These are phyloP conservation scores for Anastrepha ludens DNA, from an alignment of 1,140 invertebrate genomes.

Conservation along the genomic window DNA sequence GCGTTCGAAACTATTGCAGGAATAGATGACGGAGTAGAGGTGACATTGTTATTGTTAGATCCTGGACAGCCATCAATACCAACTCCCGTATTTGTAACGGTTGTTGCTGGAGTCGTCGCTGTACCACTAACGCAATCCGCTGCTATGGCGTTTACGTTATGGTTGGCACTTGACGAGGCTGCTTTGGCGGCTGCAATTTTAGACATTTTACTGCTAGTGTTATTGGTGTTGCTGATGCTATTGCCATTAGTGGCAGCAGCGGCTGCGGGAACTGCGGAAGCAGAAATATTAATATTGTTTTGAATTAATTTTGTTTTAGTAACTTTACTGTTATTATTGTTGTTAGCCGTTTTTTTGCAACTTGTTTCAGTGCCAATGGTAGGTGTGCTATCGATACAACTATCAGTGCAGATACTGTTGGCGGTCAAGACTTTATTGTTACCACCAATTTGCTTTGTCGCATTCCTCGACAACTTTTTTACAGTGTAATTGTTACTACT, in stretches of 20 bases:
- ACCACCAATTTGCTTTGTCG: slow-evolving; percentile 9
- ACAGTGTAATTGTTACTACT: not conserved
- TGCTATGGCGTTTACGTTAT: not conserved
- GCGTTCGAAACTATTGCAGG: slow-evolving; percentile 61
- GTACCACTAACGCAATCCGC: slow-evolving; percentile 24
- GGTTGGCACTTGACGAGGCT: slow-evolving; percentile 57
- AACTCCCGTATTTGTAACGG: slow-evolving; percentile 59
- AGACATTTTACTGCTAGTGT: slow-evolving; percentile 63
- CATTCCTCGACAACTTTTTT: slow-evolving; percentile 46
- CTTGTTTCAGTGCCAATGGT: not conserved
- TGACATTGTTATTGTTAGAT: slow-evolving; percentile 53
- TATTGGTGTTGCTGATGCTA: slow-evolving; percentile 63
- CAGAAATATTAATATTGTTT: slow-evolving; percentile 58
- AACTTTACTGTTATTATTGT: slow-evolving; percentile 57
- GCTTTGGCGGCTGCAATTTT: slow-evolving; percentile 62
- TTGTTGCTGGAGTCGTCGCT: slow-evolving; percentile 30
- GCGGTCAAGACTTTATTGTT: slow-evolving; percentile 30
- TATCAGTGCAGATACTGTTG: not conserved
- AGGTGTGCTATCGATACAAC: slow-evolving; percentile 24
- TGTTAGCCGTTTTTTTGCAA: slow-evolving; percentile 46
- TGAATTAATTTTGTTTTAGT: slow-evolving; percentile 55
- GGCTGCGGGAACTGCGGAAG: slow-evolving; percentile 21
- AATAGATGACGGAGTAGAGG: slow-evolving; percentile 54
- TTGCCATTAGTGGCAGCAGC: slow-evolving; percentile 59
- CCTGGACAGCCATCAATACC: slow-evolving; percentile 59